Evolutionary conservation across 2,113 vertebrate species (phyloP), one percentile per base, ranked within the genome.

Genomic region (Stigmatopora nigra): DNA sequence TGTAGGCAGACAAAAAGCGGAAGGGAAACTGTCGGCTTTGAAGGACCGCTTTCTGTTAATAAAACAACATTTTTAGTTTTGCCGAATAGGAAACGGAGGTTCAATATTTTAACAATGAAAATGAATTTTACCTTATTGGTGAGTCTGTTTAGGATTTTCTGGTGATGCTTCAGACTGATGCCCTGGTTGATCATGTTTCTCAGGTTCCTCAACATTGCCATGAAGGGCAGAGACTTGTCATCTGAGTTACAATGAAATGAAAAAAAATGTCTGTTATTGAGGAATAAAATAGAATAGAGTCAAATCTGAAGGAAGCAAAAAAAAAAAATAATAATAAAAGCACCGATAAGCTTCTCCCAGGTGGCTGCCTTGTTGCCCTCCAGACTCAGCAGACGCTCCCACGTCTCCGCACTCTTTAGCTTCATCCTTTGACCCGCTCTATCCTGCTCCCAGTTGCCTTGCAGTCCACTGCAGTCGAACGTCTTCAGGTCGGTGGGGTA

Each of bases 151-250:
- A 94, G 86, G 62, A 94, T 76, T 56, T 88, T 82, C 1, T 69
- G 72, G 7, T 96, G 94, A 86, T 95, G 92, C 15, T 15, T 73
- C 17, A 86, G 65, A n/a, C 93, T 93, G 84, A 96, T 89, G 16
- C 93, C 92, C 6, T 69, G 70, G 1, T 57, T 76, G 61, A 95
- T 90, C 84, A 96, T 82, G 85, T 90, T 95, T 64, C 92, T 83
- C 74, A 96, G 84, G 76, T 96, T 96, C 78, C 94, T 90, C 81
- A 96, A 82, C 92, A 93, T 93, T 56, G 94, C 94, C 94, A 96
- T 96, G 83, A 93, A 95, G 1, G 94, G 93, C 19, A 96, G 87
- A 60, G 92, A 89, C 57, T 87, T 88, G 0, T 75, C 79, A 71
- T 93, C 94, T 96, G 78, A 1, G 38, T 55, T 31, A 6, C 15